These are phyloP conservation scores for Anolis sagrei DNA, from an alignment of 2,113 vertebrate species.

Conservation along the genomic window DNA sequence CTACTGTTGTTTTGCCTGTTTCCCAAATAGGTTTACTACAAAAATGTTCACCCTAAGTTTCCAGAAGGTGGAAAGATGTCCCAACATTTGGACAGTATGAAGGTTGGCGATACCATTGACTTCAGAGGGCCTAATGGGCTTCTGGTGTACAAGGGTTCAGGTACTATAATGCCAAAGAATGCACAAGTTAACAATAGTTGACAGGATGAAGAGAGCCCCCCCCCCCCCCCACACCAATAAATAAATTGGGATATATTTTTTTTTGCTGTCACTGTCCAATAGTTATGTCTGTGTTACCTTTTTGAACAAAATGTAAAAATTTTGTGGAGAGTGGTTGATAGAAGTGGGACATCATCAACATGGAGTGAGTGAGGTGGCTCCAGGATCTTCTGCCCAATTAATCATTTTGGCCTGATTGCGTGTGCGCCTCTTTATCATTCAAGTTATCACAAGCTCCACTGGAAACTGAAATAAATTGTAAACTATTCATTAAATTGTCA, in stretches of 20 bases:
- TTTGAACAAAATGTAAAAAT: background rate
- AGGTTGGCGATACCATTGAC: conserved; percentile 85
- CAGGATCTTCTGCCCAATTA: background rate
- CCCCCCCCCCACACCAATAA: background rate
- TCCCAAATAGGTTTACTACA: conserved; percentile 85
- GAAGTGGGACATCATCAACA: conserved; percentile 11
- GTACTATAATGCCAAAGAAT: conserved; percentile 66
- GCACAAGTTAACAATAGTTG: background rate
- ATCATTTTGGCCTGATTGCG: conserved; percentile 17
- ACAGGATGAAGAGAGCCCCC: background rate
- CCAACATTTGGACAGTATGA: conserved; percentile 87
- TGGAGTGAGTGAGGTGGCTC: background rate
- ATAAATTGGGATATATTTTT: background rate
- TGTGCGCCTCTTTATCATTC: background rate
- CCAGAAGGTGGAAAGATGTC: conserved; percentile 94
- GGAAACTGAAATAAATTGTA: background rate
- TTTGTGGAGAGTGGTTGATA: background rate
- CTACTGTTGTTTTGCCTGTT: conserved; percentile 15
- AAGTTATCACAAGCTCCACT: background rate
- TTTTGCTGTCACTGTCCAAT: background rate
- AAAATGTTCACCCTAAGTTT: conserved; percentile 84
- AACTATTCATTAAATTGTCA: background rate
- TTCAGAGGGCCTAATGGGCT: conserved; percentile 90
- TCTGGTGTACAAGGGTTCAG: conserved; percentile 84
- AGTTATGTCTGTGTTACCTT: background rate